These are phyloP conservation scores for Pimephales promelas DNA, from an alignment of 2,113 vertebrate genomes.

Conservation along the genomic window DNA sequence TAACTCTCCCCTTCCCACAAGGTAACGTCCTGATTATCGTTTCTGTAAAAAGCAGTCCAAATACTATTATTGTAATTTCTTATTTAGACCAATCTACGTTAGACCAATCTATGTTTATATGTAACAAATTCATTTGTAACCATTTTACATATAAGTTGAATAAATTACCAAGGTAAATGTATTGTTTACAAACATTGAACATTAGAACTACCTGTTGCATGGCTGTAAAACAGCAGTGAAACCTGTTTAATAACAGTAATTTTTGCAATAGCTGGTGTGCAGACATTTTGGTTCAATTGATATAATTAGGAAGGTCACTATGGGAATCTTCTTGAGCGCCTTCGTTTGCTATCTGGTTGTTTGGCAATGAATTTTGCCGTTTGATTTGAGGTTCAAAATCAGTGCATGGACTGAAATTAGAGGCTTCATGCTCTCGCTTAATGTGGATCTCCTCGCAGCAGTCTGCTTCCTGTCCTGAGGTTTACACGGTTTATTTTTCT, in stretches of 20 bases:
- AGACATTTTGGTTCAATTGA: background rate
- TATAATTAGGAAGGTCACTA: background rate
- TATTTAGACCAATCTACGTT: no score
- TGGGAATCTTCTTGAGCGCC: background rate
- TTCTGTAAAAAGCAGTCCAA: no score
- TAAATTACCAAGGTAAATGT: no score
- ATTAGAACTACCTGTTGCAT: background rate
- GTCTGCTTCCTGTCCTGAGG: constrained; percentile 69
- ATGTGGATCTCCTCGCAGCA: constrained; percentile 57
- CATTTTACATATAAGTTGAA: no score
- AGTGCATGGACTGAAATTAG: constrained; percentile 21
- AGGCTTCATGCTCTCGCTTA: constrained; percentile 7
- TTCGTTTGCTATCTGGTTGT: background rate
- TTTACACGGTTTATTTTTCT: constrained; percentile 62
- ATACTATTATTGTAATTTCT: no score
- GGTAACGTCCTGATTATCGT: no score
- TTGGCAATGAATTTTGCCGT: background rate
- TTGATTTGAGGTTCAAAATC: background rate
- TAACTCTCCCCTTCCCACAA: no score
- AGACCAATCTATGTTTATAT: no score
- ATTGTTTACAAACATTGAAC: no score
- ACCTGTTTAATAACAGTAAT: background rate
- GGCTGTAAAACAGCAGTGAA: background rate
- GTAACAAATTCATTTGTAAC: no score
- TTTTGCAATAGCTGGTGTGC: background rate